Conservation (phyloP, 2,113 vertebrate species). For the Opisthocomus hoazin region DNA sequence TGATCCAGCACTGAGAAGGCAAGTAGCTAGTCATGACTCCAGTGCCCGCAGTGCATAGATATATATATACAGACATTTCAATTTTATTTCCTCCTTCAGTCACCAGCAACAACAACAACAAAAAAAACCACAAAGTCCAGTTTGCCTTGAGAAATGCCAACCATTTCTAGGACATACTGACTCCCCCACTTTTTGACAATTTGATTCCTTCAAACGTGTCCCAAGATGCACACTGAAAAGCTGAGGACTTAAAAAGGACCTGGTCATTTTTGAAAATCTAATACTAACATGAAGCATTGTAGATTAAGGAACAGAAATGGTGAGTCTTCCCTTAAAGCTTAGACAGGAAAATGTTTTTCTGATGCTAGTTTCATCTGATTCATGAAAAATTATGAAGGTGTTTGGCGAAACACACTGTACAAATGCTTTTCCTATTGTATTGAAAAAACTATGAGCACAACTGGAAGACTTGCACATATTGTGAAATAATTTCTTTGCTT, state of each 20-base stretch:
- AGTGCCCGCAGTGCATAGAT: neutral
- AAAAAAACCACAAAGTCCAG: neutral
- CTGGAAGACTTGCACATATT: constrained; percentile 6
- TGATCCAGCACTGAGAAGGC: neutral
- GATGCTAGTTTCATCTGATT: neutral
- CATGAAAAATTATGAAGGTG: neutral
- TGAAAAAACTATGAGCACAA: neutral
- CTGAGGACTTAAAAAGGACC: neutral
- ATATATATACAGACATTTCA: neutral
- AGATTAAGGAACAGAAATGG: neutral
- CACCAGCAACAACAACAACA: neutral
- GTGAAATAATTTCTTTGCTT: constrained; percentile 9
- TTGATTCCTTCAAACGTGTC: neutral
- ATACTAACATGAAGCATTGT: neutral
- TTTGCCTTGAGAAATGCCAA: neutral
- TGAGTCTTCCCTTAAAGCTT: neutral
- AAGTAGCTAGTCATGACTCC: neutral
- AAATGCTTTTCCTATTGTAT: neutral
- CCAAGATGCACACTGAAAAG: neutral
- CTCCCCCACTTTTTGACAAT: neutral
- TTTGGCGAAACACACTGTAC: neutral
- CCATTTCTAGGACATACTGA: neutral
- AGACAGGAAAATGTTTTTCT: neutral
- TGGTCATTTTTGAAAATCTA: neutral
- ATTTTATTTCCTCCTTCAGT: neutral